phyloP scores from a whole-genome alignment of 2,113 vertebrate species.

The Amblyornis subalaris region DNA sequence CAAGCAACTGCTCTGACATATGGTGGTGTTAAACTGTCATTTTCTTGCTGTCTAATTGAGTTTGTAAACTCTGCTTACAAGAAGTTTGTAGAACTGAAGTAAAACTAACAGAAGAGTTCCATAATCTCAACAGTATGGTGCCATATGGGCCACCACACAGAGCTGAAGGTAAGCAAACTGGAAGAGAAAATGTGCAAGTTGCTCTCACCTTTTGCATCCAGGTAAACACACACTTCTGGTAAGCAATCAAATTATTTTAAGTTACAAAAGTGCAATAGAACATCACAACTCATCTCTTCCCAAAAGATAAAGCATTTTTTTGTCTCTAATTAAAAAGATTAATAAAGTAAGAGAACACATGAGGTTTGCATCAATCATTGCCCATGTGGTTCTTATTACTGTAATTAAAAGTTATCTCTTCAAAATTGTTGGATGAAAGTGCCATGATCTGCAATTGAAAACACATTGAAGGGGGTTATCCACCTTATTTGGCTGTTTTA shows the following conservation, averaged over 20 bases:
- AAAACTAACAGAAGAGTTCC: neutral
- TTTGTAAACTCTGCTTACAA: neutral
- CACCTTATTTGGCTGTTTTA: slow-evolving; percentile 48
- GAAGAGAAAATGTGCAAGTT: neutral
- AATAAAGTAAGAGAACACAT: slow-evolving; percentile 75
- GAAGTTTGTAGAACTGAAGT: neutral
- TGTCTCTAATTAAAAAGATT: slow-evolving; percentile 79
- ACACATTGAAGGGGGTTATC: slow-evolving; percentile 70
- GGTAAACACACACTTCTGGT: slow-evolving; percentile 64
- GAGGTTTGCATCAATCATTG: slow-evolving; percentile 75
- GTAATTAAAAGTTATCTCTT: slow-evolving; percentile 81
- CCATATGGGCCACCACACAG: neutral
- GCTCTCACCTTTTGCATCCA: slow-evolving; percentile 67
- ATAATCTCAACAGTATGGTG: neutral
- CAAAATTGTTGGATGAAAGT: slow-evolving; percentile 75
- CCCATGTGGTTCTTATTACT: slow-evolving; percentile 79
- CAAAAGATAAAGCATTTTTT: slow-evolving; percentile 83
- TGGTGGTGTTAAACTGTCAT: neutral
- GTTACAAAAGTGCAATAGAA: slow-evolving; percentile 71
- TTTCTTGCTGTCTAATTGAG: neutral
- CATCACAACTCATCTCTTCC: slow-evolving; percentile 70
- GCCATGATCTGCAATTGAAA: slow-evolving; percentile 76
- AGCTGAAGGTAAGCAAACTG: neutral
- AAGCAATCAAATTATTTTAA: slow-evolving; percentile 69
- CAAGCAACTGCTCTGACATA: neutral